Evolutionary conservation across 2,888 invertebrate species (phyloP), one percentile per base, ranked within the genome.

Genomic region (Ommatoiulus sabulosus): DNA sequence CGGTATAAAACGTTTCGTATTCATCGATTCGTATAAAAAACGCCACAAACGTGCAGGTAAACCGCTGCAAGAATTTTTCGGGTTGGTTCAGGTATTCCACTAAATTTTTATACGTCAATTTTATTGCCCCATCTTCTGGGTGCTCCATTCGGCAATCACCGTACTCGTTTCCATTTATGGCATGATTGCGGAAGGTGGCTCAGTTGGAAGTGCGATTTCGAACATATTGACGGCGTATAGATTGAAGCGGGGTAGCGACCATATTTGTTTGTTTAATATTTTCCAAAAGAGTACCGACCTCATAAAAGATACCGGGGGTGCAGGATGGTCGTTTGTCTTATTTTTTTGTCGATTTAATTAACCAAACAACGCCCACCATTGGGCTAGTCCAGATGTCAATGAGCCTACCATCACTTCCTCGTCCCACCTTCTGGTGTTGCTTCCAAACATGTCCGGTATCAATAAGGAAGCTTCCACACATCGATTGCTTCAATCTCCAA

Each of bases 241-340:
- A 63, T n/a, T 63, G 3, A 63, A 63, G 63, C 0, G n/a, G 20
- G 63, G 63, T n/a, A 63, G 63, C 17, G 63, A 20, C n/a, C 24
- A 72, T 72, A 72, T 72, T 72, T 72, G 72, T 72, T 72, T 72
- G 72, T 24, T 72, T 72, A 72, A 72, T 72, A 72, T 72, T 72
- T 72, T 72, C 3, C 24, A 72, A 72, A 72, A 72, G 72, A 72
- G 72, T 24, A 24, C 72, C 72, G 72, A 72, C 72, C 72, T 72
- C 24, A 72, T 72, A 72, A 72, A 72, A 72, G 24, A 10, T 10
- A 24, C 8, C 24, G 10, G 24, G 72, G 24, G 10, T 72, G 24
- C 72, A 72, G 24, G 72, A 72, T 72, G 72, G 24, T 72, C 72
- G 72, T 72, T 72, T 72, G 72, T 72, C 72, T 72, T 63, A 63